phyloP scores from a whole-genome alignment of 2,888 invertebrate species.

The Tanypteryx hageni region DNA sequence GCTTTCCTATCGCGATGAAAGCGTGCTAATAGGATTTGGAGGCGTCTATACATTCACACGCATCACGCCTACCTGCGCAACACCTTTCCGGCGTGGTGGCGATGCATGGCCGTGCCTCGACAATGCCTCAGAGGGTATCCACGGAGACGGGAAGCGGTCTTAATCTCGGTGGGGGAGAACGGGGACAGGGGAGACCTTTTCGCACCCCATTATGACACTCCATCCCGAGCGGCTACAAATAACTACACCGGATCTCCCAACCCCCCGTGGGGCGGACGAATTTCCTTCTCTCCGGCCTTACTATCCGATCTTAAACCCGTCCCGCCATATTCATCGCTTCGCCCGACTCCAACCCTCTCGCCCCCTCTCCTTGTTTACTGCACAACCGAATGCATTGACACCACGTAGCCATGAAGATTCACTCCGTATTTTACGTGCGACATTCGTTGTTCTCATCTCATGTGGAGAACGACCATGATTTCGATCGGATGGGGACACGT shows the following conservation, averaged over 20 bases:
- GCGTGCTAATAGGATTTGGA: not conserved
- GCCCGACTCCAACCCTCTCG: no score
- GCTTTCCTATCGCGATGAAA: not conserved
- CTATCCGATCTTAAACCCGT: not conserved
- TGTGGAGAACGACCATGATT: no score
- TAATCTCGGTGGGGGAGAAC: not conserved
- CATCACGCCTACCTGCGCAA: not conserved
- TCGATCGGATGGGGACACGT: no score
- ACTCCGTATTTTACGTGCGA: no score
- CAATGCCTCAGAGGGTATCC: not conserved
- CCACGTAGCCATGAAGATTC: no score
- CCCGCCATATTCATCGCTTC: not conserved
- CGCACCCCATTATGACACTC: constrained; percentile 42
- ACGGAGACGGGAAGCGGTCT: not conserved
- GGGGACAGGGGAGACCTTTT: constrained; percentile 19
- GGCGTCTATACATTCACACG: not conserved
- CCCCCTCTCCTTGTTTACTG: no score
- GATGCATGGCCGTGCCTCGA: not conserved
- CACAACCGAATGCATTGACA: not conserved
- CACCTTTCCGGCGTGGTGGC: not conserved
- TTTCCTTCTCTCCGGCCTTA: no score
- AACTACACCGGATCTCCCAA: constrained; percentile 39
- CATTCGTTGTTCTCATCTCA: no score
- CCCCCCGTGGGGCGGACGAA: not conserved
- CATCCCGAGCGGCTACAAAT: constrained; percentile 44